Evolutionary conservation across 2,797 vertebrate species (phyloP).

Genomic region (Varecia variegata): DNA sequence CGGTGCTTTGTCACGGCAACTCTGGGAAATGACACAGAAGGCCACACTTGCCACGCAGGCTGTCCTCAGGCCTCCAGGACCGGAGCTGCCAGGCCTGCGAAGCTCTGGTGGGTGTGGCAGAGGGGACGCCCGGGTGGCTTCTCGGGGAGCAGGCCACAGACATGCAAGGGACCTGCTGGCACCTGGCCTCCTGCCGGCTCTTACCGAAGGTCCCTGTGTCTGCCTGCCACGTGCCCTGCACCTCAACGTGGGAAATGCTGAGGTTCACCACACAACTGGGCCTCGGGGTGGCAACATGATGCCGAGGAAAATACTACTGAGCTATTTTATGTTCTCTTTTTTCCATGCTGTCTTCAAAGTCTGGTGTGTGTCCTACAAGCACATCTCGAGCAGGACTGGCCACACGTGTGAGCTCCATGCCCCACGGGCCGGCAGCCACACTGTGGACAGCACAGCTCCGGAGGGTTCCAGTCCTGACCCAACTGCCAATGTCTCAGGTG

Average conservation of each 20-base stretch:
- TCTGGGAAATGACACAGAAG: rapidly evolving
- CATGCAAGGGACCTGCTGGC: no score
- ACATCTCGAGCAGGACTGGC: neutral
- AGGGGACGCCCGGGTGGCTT: neutral
- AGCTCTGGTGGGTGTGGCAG: neutral
- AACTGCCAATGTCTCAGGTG: neutral
- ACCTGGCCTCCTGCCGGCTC: neutral
- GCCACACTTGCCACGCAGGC: neutral
- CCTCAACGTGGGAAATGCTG: neutral
- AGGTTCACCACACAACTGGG: neutral
- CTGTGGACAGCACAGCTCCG: rapidly evolving
- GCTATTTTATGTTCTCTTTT: neutral
- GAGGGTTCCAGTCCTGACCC: neutral
- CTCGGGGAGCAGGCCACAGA: neutral
- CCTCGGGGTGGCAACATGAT: neutral
- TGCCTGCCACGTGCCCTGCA: neutral
- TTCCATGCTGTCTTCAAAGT: neutral
- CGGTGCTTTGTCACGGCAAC: neutral
- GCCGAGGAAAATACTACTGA: neutral
- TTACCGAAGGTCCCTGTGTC: neutral
- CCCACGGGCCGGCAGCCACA: rapidly evolving
- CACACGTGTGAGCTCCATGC: no score
- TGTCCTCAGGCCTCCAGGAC: no score
- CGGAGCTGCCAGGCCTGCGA: neutral
- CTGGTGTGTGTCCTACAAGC: neutral